A percentile compares a stretch with the other conserved stretches of the same genome.
Evolutionary conservation across 2,113 vertebrate species (phyloP).

Genomic region (Esox niger): DNA sequence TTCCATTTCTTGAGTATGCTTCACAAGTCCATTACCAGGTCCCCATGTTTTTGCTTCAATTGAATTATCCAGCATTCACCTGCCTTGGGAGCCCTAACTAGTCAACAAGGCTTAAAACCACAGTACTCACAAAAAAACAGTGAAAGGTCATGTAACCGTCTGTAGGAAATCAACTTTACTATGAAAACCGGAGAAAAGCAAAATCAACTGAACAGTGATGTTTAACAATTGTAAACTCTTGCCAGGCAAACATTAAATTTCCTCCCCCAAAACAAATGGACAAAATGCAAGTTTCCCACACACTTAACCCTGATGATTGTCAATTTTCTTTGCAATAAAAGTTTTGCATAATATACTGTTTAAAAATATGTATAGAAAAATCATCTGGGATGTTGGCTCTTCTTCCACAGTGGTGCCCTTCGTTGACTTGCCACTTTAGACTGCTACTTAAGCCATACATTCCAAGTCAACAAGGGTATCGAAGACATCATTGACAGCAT

Average conservation of each 20-base stretch:
- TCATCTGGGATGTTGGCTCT: slow-evolving; percentile 25
- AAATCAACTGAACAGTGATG: slow-evolving; percentile 43
- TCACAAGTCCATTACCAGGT: no score
- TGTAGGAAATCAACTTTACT: slow-evolving; percentile 69
- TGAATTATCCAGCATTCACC: background rate
- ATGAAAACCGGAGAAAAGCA: slow-evolving; percentile 64
- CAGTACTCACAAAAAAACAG: background rate
- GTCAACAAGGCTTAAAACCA: background rate
- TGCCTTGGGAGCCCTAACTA: background rate
- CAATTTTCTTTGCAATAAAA: slow-evolving; percentile 43
- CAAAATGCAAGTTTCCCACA: slow-evolving; percentile 20
- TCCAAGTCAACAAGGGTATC: slow-evolving; percentile 38
- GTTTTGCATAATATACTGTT: slow-evolving; percentile 65
- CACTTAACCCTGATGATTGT: slow-evolving; percentile 67
- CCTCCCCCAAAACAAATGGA: slow-evolving; percentile 26
- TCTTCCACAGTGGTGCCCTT: slow-evolving; percentile 11
- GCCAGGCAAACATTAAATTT: slow-evolving; percentile 35
- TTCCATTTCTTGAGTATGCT: no score
- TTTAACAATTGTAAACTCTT: slow-evolving; percentile 48
- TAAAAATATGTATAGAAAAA: slow-evolving; percentile 26
- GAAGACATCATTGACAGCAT: slow-evolving; percentile 17
- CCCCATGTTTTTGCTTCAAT: background rate
- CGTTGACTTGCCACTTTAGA: slow-evolving; percentile 26
- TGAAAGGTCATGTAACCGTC: background rate
- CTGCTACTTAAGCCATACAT: slow-evolving; percentile 39